A percentile compares a stretch with the other conserved stretches of the same genome.
Conservation (phyloP, 2,888 invertebrate species). For the Drosophila trichaetosa region DNA sequence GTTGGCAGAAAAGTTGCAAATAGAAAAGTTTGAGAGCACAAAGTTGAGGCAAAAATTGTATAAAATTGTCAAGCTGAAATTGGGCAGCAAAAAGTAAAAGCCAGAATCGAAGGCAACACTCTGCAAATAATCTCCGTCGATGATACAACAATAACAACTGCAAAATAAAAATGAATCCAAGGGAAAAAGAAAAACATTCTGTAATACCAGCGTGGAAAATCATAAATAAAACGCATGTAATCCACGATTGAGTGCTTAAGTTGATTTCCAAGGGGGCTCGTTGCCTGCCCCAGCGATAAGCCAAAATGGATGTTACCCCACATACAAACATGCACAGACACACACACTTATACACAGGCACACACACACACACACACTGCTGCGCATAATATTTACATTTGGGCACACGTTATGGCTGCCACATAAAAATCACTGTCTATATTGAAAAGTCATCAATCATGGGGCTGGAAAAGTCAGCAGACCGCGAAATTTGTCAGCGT, state of each 20-base stretch:
- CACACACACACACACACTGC: background rate
- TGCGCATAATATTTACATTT: conserved; percentile 69
- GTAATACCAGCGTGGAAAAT: conserved; percentile 76
- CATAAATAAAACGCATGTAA: conserved; percentile 83
- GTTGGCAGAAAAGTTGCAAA: conserved; percentile 70
- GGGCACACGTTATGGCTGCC: conserved; percentile 57
- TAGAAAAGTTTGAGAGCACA: conserved; percentile 65
- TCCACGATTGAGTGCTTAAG: conserved; percentile 80
- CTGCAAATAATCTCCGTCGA: conserved; percentile 24
- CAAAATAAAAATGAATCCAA: conserved; percentile 64
- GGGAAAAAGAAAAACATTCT: conserved; percentile 57
- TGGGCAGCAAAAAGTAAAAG: conserved; percentile 42
- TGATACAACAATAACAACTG: conserved; percentile 23
- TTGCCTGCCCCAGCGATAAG: conserved; percentile 19
- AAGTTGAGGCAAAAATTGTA: conserved; percentile 63
- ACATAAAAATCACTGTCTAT: conserved; percentile 54
- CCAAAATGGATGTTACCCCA: conserved; percentile 12
- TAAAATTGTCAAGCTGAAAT: conserved; percentile 57
- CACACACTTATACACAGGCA: background rate
- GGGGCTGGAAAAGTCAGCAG: conserved; percentile 59
- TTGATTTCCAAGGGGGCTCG: conserved; percentile 55
- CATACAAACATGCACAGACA: background rate
- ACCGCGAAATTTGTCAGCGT: conserved; percentile 77
- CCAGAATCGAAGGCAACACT: conserved; percentile 49
- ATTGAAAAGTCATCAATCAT: conserved; percentile 80